Conservation (phyloP, 2,113 vertebrate genomes). For the Panthera tigris region DNA sequence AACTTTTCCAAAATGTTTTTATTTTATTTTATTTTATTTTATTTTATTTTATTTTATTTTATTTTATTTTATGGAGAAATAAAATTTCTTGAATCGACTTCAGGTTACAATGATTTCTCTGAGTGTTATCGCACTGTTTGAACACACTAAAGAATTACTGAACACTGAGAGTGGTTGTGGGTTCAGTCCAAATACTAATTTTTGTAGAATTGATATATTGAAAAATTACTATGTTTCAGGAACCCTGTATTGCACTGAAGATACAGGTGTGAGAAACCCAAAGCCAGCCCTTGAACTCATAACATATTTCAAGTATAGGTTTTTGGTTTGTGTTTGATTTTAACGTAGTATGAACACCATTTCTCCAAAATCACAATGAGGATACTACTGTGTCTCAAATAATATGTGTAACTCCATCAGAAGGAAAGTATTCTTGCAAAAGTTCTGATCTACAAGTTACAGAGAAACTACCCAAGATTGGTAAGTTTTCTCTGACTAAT, state of each 20-base stretch:
- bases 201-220: background rate
- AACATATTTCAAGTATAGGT: background rate
- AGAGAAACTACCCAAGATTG: background rate
- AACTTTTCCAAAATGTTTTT: background rate
- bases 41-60: background rate
- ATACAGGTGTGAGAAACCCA: background rate
- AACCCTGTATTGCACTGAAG: background rate
- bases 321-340: background rate
- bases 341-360: background rate
- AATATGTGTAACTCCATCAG: background rate
- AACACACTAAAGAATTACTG: background rate
- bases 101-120: background rate
- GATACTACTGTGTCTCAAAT: background rate
- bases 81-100: background rate
- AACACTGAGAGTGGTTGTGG: background rate
- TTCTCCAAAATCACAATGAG: background rate
- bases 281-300: background rate
- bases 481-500: background rate
- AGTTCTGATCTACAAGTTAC: background rate
- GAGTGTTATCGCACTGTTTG: background rate
- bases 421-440: background rate
- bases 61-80: conserved; percentile 28
- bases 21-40: background rate
- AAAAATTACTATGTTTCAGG: background rate
- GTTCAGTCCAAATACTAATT: background rate